Evolutionary conservation across 2,113 vertebrate genomes (phyloP).

Genomic region (Vicugna pacos): DNA sequence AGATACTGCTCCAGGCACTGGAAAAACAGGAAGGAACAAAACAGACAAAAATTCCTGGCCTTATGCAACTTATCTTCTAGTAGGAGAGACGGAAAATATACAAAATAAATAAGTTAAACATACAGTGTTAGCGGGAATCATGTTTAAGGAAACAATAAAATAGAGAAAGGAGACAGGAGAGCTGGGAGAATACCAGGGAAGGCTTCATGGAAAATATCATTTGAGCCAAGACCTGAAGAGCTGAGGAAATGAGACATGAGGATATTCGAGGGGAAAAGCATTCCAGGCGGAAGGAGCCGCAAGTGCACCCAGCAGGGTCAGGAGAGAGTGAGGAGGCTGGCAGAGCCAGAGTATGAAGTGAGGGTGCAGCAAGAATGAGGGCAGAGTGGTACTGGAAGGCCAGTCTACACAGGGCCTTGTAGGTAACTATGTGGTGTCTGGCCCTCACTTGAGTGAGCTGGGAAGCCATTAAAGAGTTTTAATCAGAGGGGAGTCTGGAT

Average conservation of each 20-base stretch:
- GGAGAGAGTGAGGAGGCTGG: background rate
- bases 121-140: background rate
- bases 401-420: background rate
- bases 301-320: background rate
- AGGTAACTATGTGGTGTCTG: background rate
- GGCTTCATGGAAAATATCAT: background rate
- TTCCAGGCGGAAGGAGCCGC: background rate
- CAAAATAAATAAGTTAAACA: background rate
- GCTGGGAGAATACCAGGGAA: background rate
- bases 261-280: background rate
- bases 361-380: background rate
- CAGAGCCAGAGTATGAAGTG: background rate
- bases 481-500: background rate
- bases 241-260: background rate
- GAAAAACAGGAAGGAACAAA: background rate
- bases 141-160: background rate
- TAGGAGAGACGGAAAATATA: background rate
- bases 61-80: background rate
- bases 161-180: background rate
- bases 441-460: background rate
- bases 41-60: background rate
- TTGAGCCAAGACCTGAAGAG: slow-evolving; percentile 1
- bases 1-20: background rate
- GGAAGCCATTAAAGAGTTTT: background rate
- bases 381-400: background rate